These are phyloP conservation scores for Tachina grossa DNA, from an alignment of 2,888 invertebrate species.

Conservation along the genomic window DNA sequence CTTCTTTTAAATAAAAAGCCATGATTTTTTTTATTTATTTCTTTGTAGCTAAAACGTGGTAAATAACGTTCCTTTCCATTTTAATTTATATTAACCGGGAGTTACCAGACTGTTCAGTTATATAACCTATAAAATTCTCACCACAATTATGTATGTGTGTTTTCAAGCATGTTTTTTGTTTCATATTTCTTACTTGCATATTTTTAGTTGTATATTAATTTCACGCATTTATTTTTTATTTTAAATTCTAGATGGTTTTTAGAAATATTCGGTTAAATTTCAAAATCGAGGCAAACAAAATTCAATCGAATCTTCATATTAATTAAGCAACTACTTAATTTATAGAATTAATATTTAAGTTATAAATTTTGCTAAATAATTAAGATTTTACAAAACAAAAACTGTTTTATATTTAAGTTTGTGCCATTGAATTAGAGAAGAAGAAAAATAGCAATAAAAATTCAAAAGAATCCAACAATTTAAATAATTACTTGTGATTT, in stretches of 20 bases:
- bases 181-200: neutral
- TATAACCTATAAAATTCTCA: too few species aligned
- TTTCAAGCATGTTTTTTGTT: conserved; percentile 31
- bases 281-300: conserved; percentile 34
- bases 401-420: conserved; percentile 59
- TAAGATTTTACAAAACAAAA: conserved; percentile 2
- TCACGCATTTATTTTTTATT: conserved; percentile 67
- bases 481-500: neutral
- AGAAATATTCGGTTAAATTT: conserved; percentile 79
- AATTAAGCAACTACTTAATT: conserved; percentile 6
- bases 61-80: too few species aligned
- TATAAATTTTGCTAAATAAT: conserved; percentile 36
- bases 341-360: conserved; percentile 43
- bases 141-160: neutral
- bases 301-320: conserved; percentile 26
- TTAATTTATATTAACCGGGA: too few species aligned
- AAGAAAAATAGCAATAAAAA: conserved; percentile 22
- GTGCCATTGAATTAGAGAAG: conserved; percentile 68
- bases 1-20: neutral
- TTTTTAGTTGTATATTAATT: neutral
- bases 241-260: conserved; percentile 80
- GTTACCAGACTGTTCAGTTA: too few species aligned
- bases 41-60: too few species aligned
- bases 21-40: too few species aligned
- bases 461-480: conserved; percentile 1